Conservation (phyloP, 53 echinoderm and acorn worm species). For the Apostichopus leukothele region DNA sequence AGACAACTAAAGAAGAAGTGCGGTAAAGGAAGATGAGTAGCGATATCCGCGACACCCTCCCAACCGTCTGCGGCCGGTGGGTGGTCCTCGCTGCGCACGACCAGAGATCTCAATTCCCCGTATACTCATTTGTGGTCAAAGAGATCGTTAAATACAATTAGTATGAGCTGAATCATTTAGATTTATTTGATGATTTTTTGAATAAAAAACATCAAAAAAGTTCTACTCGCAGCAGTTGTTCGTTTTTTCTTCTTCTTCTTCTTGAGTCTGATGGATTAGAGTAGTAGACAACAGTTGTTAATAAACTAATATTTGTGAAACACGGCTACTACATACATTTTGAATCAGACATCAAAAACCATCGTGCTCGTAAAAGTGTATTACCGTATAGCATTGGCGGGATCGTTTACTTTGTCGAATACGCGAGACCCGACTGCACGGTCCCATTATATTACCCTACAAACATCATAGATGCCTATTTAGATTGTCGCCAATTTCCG, state of each 20-base stretch:
- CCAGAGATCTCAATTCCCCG: constrained; percentile 12
- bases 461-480: no score
- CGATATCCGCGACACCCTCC: background rate
- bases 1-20: background rate
- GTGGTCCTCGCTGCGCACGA: constrained; percentile 22
- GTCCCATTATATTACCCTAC: no score
- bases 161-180: constrained; percentile 33
- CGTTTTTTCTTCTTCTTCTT: background rate
- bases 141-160: constrained; percentile 48
- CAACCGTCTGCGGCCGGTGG: constrained; percentile 40
- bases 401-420: no score
- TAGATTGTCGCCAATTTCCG: no score
- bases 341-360: no score
- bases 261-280: no score
- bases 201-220: background rate
- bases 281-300: no score
- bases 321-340: no score
- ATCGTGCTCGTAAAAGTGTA: no score
- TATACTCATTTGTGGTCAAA: constrained; percentile 29
- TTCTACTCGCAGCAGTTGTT: constrained; percentile 8
- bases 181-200: constrained; percentile 7
- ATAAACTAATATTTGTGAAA: no score
- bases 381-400: no score
- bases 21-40: constrained; percentile 9
- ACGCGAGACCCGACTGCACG: no score